Evolutionary conservation across 2,888 invertebrate genomes (phyloP), one percentile per base, ranked within the genome.

Genomic region (Raillietiella orientalis): DNA sequence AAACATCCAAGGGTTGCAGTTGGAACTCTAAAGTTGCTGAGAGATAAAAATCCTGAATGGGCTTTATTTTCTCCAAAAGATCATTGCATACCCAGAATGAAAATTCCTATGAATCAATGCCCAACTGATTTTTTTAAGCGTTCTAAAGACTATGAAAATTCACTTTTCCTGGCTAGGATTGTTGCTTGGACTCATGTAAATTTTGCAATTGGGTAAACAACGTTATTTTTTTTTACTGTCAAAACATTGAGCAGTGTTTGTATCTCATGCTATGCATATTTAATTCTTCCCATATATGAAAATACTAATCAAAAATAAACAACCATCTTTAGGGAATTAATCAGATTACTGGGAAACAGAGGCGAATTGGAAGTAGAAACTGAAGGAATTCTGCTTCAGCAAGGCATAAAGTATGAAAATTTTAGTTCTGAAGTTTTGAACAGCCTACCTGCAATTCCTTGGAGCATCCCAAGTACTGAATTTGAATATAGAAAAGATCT

Each of bases 11-110:
- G 77, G 30, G 56, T 55, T 27, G 60, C 64, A 22, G 60, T 75
- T 25, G 87, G 87, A 2, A 47, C 43, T 30, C 44, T 75, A 24
- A 59, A 57, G 36, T 44, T 54, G 9, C 50, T 52, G 50, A 44
- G 46, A 17, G 61, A 55, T 39, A 57, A 49, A 39, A 59, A 56
- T 36, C 49, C 52, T 11, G 49, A 56, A 22, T 58, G 46, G 35
- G 66, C 64, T n/a, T 46, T 63, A 16, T 67, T 87, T 42, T 49
- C 58, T 17, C 77, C 87, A 0, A 57, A 65, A 26, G 82, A 84
- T 43, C 52, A 57, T 34, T 56, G 72, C 31, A 44, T 79, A 26
- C 82, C 87, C 1, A 51, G 66, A 31, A 53, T 82, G 17, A 57
- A 60, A 38, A 61, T 87, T 33, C 60, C 63, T 9, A 50, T 56